Percentiles rank a stretch among this genome's conserved stretches.
Conservation (phyloP, 2,797 vertebrate genomes). For the Coreius guichenoti region DNA sequence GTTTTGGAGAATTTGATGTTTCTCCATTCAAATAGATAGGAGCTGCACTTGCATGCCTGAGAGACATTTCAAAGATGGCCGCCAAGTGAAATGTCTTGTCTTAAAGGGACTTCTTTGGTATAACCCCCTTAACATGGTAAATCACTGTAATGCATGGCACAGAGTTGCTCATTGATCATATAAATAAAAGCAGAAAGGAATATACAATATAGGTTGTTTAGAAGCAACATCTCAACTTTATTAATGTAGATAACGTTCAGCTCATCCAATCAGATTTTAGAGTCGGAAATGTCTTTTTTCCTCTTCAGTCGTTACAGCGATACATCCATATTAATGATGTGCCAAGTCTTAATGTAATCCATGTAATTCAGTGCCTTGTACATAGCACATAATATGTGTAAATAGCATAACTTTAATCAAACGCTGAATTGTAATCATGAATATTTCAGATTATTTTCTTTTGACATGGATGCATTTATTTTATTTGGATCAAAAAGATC, state of each 20-base stretch:
- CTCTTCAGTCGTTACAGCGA: background rate
- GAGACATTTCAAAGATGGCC: no score
- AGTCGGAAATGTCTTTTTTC: background rate
- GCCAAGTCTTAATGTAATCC: slow-evolving; percentile 17
- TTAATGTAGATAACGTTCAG: background rate
- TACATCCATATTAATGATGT: slow-evolving; percentile 14
- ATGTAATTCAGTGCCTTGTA: slow-evolving; percentile 53
- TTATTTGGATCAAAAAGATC: slow-evolving; percentile 12
- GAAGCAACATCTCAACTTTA: background rate
- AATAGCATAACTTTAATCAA: slow-evolving; percentile 27
- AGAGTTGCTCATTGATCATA: background rate
- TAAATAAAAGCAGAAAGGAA: slow-evolving; percentile 17
- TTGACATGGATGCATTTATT: slow-evolving; percentile 16
- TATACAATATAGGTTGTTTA: background rate
- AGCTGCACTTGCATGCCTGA: no score
- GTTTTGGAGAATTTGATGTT: no score
- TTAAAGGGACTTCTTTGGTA: no score
- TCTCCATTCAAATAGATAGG: no score
- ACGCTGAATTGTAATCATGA: background rate
- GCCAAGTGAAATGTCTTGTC: no score
- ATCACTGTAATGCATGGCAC: background rate
- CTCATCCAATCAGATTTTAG: background rate
- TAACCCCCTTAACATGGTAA: slow-evolving; percentile 13
- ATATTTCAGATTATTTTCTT: background rate
- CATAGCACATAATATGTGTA: slow-evolving; percentile 53